phyloP scores from a whole-genome alignment of 1,140 invertebrate genomes.

The Euglossa dilemma region DNA sequence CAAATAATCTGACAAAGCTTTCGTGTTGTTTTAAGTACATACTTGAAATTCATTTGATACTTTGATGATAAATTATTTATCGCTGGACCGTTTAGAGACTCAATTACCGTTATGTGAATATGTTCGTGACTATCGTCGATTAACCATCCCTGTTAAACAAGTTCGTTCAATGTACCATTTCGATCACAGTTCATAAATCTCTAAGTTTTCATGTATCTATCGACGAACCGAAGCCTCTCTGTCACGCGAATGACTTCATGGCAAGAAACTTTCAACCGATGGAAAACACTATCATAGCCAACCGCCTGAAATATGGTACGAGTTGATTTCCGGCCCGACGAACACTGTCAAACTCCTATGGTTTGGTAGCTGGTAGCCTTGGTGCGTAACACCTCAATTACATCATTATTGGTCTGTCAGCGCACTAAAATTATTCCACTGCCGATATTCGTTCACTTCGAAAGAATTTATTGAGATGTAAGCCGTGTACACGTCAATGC shows the following conservation, averaged over 20 bases:
- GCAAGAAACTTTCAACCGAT: neutral
- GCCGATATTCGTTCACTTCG: neutral
- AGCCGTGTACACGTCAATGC: neutral
- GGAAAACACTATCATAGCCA: conserved; percentile 1
- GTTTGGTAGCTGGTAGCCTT: conserved; percentile 39
- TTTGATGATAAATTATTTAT: neutral
- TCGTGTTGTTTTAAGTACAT: neutral
- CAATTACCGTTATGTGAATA: neutral
- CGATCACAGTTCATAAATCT: neutral
- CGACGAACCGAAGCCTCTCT: neutral
- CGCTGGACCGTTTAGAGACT: neutral
- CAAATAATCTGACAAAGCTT: neutral
- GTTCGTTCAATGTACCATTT: neutral
- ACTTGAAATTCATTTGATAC: neutral
- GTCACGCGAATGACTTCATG: no score
- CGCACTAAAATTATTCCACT: neutral
- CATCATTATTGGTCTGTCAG: conserved; percentile 39
- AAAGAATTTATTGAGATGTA: neutral
- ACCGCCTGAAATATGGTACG: conserved; percentile 2
- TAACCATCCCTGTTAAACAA: neutral
- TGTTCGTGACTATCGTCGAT: neutral
- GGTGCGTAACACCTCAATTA: conserved; percentile 49
- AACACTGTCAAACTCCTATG: conserved; percentile 37
- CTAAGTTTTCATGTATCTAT: neutral
- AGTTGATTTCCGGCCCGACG: neutral